Conservation (phyloP, 2,797 vertebrate species). For the Pangasius larnaudii region DNA sequence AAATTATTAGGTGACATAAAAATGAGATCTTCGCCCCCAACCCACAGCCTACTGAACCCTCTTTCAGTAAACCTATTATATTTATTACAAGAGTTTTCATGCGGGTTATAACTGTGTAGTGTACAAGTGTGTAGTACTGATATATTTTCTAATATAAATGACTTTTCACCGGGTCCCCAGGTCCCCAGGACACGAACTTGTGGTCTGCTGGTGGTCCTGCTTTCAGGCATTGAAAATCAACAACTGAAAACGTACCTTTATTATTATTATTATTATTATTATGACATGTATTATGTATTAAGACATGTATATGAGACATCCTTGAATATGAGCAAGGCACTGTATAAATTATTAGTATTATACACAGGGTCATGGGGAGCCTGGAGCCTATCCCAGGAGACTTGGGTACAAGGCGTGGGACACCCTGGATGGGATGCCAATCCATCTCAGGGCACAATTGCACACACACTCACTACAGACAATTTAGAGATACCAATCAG, state of each 20-base stretch:
- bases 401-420: too few relatives aligned
- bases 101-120: not conserved
- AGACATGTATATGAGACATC: not conserved
- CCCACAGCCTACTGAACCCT: too few relatives aligned
- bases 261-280: too few relatives aligned
- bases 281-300: too few relatives aligned
- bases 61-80: not conserved
- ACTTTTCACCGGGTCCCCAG: not conserved
- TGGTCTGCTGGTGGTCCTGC: not conserved
- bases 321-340: not conserved
- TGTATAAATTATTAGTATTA: not conserved
- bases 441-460: too few relatives aligned
- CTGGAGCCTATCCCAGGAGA: too few relatives aligned
- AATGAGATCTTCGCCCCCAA: not conserved
- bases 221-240: not conserved
- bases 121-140: not conserved
- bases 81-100: not conserved
- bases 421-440: too few relatives aligned
- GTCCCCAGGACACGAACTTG: not conserved
- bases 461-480: too few relatives aligned
- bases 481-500: too few relatives aligned
- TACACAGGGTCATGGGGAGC: too few relatives aligned
- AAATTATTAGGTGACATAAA: not conserved
- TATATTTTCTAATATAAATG: not conserved
- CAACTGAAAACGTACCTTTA: not conserved